Evolutionary conservation across 2,888 invertebrate species (phyloP).

Genomic region (Drosophila neonasuta): DNA sequence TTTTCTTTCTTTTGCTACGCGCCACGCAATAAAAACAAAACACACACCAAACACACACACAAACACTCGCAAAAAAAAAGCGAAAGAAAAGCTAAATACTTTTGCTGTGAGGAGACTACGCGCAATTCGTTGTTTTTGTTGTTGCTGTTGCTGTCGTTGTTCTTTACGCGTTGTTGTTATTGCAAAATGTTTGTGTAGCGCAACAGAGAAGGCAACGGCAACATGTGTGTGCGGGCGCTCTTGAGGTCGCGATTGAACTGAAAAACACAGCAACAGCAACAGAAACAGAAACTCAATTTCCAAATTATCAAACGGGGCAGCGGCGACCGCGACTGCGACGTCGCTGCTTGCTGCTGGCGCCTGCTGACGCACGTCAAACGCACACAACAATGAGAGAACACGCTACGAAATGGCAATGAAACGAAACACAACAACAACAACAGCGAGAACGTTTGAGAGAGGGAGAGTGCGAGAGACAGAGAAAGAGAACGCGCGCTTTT

Average conservation of each 20-base stretch:
- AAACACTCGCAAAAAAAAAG: constrained; percentile 21
- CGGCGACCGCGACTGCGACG: constrained; percentile 14
- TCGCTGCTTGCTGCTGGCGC: constrained; percentile 20
- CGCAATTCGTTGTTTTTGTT: constrained; percentile 15
- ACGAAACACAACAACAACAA: neutral
- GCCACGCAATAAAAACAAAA: constrained; percentile 51
- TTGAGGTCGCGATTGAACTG: constrained; percentile 77
- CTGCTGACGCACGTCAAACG: constrained; percentile 33
- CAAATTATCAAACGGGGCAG: constrained; percentile 59
- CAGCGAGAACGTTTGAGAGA: constrained; percentile 2
- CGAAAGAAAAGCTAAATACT: constrained; percentile 27
- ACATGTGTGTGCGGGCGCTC: constrained; percentile 77
- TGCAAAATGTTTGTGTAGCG: constrained; percentile 18
- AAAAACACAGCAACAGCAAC: constrained; percentile 64
- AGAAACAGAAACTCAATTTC: constrained; percentile 62
- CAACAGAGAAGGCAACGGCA: constrained; percentile 28
- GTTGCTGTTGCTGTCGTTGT: constrained; percentile 15
- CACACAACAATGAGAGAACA: constrained; percentile 23
- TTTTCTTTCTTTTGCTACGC: constrained; percentile 19
- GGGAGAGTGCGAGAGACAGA: constrained; percentile 1
- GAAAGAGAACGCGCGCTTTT: neutral
- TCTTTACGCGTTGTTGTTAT: constrained; percentile 11
- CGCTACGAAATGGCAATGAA: neutral
- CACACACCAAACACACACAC: constrained; percentile 21
- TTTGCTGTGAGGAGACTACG: constrained; percentile 19